Evolutionary conservation across 2,113 vertebrate genomes (phyloP), one percentile per base, ranked within the genome.

Genomic region (Aix galericulata): DNA sequence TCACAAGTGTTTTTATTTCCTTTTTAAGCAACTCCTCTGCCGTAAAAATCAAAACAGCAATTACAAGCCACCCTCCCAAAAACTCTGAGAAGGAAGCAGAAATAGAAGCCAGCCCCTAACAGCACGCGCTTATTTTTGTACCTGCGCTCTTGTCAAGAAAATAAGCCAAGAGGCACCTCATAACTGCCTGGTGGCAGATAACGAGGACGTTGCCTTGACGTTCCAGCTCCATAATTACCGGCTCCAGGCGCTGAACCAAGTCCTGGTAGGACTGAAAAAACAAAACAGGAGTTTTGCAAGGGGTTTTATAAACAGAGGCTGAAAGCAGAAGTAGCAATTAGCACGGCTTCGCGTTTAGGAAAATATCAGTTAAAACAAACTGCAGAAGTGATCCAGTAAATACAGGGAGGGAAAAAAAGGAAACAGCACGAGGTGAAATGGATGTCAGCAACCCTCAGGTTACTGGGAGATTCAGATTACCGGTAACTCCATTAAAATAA

Each of bases 141-240:
- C 99, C 99, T 98, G 99, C 99, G 14, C 98, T 98, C 97, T 99
- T 99, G 97, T 99, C 99, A 91, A 99, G 97, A 95, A 99, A 99
- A 98, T 99, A 99, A 91, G 99, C 99, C 67, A 99, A 97, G 23
- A 99, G 98, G 86, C 99, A 99, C 94, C 99, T 98, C 99, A 99
- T 99, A 79, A 99, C 99, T 1, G 99, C 99, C 97, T 99, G 99
- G 97, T 99, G 99, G 96, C 98, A 98, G 97, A 99, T 97, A 13
- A 99, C 99, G 11, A 99, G 97, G 86, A 99, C 98, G 2, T 99
- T 99, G 72, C 99, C 99, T 82, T 99, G 99, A 9, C 99, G 97
- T 77, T 99, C 99, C n/a, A 99, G 96, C 96, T 99, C 99, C 99
- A 99, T 99, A 95, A 99, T 99, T 68, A 99, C 99, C 0, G 99